phyloP scores from a whole-genome alignment of 2,888 invertebrate genomes.

The Lymantria dispar region DNA sequence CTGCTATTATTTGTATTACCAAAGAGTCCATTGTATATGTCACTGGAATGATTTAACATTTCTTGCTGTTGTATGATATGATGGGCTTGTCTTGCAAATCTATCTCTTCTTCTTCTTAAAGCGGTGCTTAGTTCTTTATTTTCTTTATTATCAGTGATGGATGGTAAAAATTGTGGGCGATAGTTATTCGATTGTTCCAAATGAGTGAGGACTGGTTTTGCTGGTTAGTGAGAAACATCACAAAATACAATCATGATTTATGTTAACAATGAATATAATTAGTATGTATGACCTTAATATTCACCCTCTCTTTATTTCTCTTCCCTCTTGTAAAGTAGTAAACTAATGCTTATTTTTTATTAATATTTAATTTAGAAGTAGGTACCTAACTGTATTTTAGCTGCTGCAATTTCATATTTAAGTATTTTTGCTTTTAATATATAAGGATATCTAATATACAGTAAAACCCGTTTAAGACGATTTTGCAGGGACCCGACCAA shows the following conservation, averaged over 20 bases:
- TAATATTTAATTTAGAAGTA: no score
- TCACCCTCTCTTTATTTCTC: no score
- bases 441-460: no score
- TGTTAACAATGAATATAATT: neutral
- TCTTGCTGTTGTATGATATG: constrained; percentile 92
- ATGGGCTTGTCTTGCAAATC: constrained; percentile 92
- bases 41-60: constrained; percentile 60
- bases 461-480: no score
- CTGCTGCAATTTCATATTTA: no score
- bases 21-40: constrained; percentile 51
- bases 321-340: no score
- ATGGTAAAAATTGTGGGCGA: constrained; percentile 48
- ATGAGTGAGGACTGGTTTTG: constrained; percentile 48
- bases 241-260: constrained; percentile 31
- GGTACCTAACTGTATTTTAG: no score
- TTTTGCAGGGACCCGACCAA: no score
- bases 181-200: constrained; percentile 35
- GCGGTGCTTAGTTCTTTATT: constrained; percentile 91
- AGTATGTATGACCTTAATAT: neutral
- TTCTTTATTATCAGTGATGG: constrained; percentile 62
- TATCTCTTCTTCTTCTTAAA: constrained; percentile 89
- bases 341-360: no score
- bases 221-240: constrained; percentile 64
- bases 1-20: constrained; percentile 22
- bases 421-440: no score